A percentile compares a stretch with the other conserved stretches of the same genome.
phyloP scores from a whole-genome alignment of 2,113 vertebrate genomes.

The Pygoscelis adeliae region DNA sequence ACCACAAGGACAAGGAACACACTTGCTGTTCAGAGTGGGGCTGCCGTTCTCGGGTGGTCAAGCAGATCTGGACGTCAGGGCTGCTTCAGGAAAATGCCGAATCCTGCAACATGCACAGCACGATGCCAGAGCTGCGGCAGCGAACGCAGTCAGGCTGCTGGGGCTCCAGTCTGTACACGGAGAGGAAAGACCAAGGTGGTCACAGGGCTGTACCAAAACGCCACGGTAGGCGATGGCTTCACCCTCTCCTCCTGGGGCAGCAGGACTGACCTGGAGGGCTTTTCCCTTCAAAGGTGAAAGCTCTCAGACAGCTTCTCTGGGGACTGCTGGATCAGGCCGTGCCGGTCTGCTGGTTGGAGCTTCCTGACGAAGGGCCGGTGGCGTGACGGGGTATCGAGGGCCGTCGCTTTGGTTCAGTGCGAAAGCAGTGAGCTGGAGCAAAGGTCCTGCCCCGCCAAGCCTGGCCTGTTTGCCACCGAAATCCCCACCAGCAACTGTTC shows the following conservation, averaged over 20 bases:
- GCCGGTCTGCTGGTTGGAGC: neutral
- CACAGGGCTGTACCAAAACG: neutral
- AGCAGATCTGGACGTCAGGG: neutral
- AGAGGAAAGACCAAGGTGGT: neutral
- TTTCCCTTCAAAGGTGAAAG: neutral
- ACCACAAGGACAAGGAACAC: neutral
- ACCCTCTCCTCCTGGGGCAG: neutral
- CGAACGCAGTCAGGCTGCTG: accelerated
- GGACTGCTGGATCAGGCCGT: neutral
- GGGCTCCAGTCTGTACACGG: neutral
- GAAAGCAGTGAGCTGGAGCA: neutral
- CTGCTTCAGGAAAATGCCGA: neutral
- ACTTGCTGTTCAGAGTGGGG: accelerated
- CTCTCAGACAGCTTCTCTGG: neutral
- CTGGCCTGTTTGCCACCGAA: neutral
- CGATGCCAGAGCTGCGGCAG: accelerated
- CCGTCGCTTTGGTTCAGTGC: accelerated
- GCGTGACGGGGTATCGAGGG: accelerated
- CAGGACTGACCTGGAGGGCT: neutral
- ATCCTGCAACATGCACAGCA: neutral
- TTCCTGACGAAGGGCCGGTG: neutral
- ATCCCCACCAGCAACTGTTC: neutral
- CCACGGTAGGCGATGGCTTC: neutral
- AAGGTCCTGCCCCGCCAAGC: neutral
- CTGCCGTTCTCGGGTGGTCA: neutral